Base-by-base conservation (phyloP, 2,888 invertebrate genomes). In the Ephialtes manifestator region DNA sequence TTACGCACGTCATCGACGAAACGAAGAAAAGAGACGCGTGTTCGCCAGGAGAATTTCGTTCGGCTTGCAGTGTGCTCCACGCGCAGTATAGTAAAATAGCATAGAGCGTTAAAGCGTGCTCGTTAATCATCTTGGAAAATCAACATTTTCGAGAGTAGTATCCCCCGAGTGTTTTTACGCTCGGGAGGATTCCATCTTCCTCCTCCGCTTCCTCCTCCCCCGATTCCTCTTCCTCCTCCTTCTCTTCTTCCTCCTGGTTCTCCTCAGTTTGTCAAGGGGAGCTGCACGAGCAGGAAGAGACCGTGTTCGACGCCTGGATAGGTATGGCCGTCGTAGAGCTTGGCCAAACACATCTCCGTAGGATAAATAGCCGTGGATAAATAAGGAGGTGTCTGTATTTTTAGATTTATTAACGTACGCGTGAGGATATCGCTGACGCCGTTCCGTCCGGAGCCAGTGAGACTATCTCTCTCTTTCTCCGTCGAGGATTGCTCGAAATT, bases 341-440 rank as follows among this genome's bases (percentile, higher is more conserved):
- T 70, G 53, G 53, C 70, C 43, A 24, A 75, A 55, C 76, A 48
- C 63, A 80, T 80, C 53, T 28, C 63, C 63, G 80, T 76, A 84
- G 76, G 80, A 84, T 84, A 84, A 84, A 84, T 80, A 80, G 70
- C 72, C 31, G 70, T 48, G 83, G 71, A 77, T 83, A 85, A 80
- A 81, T 81, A 79, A 84, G 81, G 78, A 76, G 75, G 70, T 72
- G 75, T 70, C 35, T 55, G 86, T 89, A 89, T 89, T 89, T 89
- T 89, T 89, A 89, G 89, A 89, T 87, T 89, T 89, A 89, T 88
- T 87, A 89, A 88, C 87, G 75, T 43, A 55, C 55, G 10, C 8
- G 13, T 46, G 71, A 63, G 51, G 48, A 78, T 58, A 58, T 48
- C 48, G 63, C 51, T 60, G 75, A 63, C 48, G 48, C 48, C 48